These are phyloP conservation scores for Laticauda colubrina DNA, from an alignment of 2,113 vertebrate genomes.

Conservation along the genomic window DNA sequence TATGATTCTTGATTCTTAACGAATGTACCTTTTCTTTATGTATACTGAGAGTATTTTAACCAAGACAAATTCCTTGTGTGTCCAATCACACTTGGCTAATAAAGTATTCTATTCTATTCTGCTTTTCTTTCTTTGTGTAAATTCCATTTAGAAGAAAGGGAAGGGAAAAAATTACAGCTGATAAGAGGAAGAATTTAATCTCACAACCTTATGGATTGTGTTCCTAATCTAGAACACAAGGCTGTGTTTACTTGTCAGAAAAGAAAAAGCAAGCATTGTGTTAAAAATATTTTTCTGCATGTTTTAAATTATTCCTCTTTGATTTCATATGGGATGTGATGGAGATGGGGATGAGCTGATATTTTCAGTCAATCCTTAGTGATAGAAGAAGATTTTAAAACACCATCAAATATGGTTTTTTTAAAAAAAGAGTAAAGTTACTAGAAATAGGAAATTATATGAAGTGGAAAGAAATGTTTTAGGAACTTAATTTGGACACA, in stretches of 20 bases:
- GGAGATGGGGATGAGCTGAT: not conserved
- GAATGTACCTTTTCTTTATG: no score
- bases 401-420: not conserved
- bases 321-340: not conserved
- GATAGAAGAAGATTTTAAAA: not conserved
- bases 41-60: no score
- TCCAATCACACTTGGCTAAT: no score
- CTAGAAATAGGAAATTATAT: not conserved
- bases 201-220: not conserved
- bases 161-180: not conserved
- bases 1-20: no score
- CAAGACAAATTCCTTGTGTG: no score
- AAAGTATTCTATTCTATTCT: not conserved
- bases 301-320: not conserved
- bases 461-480: not conserved
- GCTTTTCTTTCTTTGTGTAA: not conserved
- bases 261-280: not conserved
- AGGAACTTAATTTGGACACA: not conserved
- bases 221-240: not conserved
- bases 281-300: not conserved
- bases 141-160: not conserved
- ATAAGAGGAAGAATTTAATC: not conserved
- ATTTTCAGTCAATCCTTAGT: not conserved
- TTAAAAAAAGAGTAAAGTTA: not conserved
- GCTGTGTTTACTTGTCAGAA: not conserved